Conservation (phyloP, 2,888 invertebrate species). For the Chymomyza procnemis region DNA sequence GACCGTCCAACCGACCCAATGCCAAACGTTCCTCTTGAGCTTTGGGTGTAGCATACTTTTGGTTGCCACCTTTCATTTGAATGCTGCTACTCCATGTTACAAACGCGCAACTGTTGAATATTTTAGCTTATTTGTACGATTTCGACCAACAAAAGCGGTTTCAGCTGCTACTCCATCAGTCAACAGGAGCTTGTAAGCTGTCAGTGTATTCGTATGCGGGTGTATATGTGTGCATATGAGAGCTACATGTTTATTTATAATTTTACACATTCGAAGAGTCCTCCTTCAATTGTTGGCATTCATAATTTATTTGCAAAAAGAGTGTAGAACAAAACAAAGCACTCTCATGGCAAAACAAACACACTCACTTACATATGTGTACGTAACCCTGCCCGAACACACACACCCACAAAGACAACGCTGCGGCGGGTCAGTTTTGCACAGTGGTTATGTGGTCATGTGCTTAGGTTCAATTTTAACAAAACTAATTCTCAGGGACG, state of each 20-base stretch:
- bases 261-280: conserved; percentile 44
- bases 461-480: no score
- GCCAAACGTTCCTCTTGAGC: neutral
- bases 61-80: conserved; percentile 12
- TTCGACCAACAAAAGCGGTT: conserved; percentile 26
- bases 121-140: conserved; percentile 37
- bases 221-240: conserved; percentile 11
- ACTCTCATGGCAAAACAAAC: conserved; percentile 8
- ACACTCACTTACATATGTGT: neutral
- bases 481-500: no score
- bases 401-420: neutral
- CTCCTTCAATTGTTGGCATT: conserved; percentile 35
- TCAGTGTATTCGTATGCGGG: neutral
- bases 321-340: conserved; percentile 39
- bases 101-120: conserved; percentile 55
- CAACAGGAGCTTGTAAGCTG: neutral
- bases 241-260: conserved; percentile 38
- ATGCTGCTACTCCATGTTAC: conserved; percentile 14
- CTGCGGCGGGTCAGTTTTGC: neutral
- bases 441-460: no score
- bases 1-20: neutral
- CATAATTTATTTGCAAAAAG: conserved; percentile 48
- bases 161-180: conserved; percentile 17
- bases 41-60: conserved; percentile 38
- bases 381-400: neutral